Conservation (phyloP, 2,113 vertebrate species). For the Siphamia tubifer region DNA sequence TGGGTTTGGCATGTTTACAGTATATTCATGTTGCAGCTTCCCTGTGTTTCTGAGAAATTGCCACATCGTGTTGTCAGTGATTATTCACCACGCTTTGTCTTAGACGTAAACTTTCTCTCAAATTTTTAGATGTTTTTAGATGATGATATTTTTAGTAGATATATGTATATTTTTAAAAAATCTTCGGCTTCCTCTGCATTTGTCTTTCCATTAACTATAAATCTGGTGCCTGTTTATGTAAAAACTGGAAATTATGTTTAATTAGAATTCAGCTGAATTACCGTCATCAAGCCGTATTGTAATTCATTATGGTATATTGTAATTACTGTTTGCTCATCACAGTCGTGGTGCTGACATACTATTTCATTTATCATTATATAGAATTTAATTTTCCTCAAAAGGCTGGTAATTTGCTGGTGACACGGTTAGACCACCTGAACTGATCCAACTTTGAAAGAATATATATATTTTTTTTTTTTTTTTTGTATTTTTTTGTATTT, state of each 20-base stretch:
- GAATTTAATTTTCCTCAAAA: slow-evolving; percentile 22
- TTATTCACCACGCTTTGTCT: not conserved
- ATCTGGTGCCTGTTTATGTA: slow-evolving; percentile 43
- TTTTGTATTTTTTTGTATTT: no score
- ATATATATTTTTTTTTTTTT: not conserved
- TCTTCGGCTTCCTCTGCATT: not conserved
- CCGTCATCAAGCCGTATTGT: slow-evolving; percentile 44
- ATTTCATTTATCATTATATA: slow-evolving; percentile 48
- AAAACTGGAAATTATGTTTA: slow-evolving; percentile 50
- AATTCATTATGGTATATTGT: slow-evolving; percentile 50
- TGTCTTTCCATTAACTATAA: slow-evolving; percentile 30
- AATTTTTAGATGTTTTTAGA: not conserved
- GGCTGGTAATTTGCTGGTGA: slow-evolving; percentile 25
- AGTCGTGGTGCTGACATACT: slow-evolving; percentile 19
- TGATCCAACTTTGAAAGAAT: not conserved
- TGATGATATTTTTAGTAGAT: not conserved
- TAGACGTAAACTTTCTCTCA: not conserved
- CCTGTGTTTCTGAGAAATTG: not conserved
- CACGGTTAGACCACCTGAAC: slow-evolving; percentile 14
- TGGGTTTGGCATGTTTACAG: slow-evolving; percentile 16
- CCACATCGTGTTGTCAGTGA: not conserved
- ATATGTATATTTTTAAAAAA: no score
- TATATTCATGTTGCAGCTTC: not conserved
- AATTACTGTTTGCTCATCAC: slow-evolving; percentile 36
- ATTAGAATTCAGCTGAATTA: slow-evolving; percentile 51